These are phyloP conservation scores for Fulmarus glacialis DNA, from an alignment of 2,113 vertebrate species.

Conservation along the genomic window DNA sequence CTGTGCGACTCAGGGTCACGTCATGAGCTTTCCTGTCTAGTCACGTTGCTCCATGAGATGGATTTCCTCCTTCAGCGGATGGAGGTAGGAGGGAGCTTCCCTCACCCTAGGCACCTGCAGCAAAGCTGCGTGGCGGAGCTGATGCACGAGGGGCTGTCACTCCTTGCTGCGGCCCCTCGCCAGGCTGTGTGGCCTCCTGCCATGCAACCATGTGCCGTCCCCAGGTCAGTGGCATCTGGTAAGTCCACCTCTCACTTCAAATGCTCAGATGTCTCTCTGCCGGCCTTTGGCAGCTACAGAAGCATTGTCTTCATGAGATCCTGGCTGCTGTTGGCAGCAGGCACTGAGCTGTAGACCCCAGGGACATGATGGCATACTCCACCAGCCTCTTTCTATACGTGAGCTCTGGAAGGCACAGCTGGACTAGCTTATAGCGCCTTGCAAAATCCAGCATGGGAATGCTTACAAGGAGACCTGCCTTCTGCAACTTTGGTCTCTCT, in stretches of 20 bases:
- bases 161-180: rapidly evolving
- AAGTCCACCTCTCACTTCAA: neutral
- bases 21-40: neutral
- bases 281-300: neutral
- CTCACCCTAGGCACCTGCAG: neutral
- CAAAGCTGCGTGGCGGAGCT: neutral
- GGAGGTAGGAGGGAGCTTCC: neutral
- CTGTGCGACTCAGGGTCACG: neutral
- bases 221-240: neutral
- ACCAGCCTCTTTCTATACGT: neutral
- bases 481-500: neutral
- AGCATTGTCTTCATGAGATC: neutral
- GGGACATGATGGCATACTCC: rapidly evolving
- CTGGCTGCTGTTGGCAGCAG: neutral
- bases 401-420: neutral
- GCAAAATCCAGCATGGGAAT: neutral
- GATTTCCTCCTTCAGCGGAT: neutral
- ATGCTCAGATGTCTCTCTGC: rapidly evolving
- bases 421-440: too few species aligned
- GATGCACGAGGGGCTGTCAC: rapidly evolving
- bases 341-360: neutral
- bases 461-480: too few species aligned
- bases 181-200: neutral
- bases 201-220: neutral
- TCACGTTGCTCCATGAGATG: neutral